Base-by-base conservation (phyloP, 2,797 vertebrate genomes). In the Rhyacichthys aspro region DNA sequence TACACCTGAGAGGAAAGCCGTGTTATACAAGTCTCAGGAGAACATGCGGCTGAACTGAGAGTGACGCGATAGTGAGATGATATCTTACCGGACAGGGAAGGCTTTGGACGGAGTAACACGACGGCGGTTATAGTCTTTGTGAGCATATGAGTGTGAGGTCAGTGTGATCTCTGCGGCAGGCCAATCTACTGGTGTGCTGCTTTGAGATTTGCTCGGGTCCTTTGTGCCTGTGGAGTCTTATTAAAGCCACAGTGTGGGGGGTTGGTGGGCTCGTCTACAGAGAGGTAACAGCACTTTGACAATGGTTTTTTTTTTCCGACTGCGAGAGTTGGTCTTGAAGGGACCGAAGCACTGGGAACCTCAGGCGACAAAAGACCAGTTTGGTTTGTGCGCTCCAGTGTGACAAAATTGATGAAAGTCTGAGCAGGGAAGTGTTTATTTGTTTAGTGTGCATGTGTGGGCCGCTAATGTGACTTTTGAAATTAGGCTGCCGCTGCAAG, bases 401-500 rank as follows among this genome's bases (percentile, higher is more conserved):
- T 63, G 61, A 54, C 28, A 69, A 70, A 79, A 65, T 76, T 69
- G 60, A 55, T 59, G 49, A 64, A 49, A 42, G 76, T 59, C 56
- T 39, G 52, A 72, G 47, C 16, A 48, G 34, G 36, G 32, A 64
- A 45, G 68, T 67, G 23, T 70, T 55, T 67, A 33, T 72, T 69
- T 72, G 57, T 77, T 73, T 49, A 59, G 15, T 67, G 18, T 32
- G 42, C 41, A 15, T 47, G 14, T 53, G 38, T 43, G 56, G 15
- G 65, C 54, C 58, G 49, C 61, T 59, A 50, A 59, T 63, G 67
- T 70, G 71, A 82, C 72, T 82, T 82, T 76, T 77, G 70, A 70
- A 74, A 85, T 78, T 63, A 32, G 59, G 70, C 77, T 83, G 71
- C 61, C 68, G 79, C 85, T 79, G 77, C 73, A 79, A 76, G 65